These are phyloP conservation scores for Sinocyclocheilus maitianheensis DNA, from an alignment of 2,113 vertebrate genomes.

Conservation along the genomic window DNA sequence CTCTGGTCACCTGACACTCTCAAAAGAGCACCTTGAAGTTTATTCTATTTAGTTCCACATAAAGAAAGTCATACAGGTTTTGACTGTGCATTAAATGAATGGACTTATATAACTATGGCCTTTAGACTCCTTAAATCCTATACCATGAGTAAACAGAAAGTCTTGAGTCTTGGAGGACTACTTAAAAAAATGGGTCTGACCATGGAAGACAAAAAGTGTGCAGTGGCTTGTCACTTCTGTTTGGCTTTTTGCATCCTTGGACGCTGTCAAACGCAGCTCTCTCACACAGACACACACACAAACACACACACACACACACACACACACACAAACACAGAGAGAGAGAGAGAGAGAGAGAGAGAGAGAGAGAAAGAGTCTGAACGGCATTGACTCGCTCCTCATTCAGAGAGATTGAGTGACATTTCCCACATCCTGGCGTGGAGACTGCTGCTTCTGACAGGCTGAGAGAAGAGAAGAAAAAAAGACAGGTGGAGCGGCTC, in stretches of 20 bases:
- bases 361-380: not conserved
- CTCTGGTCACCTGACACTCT: not conserved
- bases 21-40: not conserved
- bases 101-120: not conserved
- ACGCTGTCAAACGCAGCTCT: not conserved
- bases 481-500: constrained; percentile 20
- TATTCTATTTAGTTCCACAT: not conserved
- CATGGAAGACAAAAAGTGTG: not conserved
- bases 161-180: too few relatives aligned
- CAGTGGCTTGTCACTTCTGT: constrained; percentile 7
- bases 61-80: not conserved
- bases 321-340: not conserved
- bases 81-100: not conserved
- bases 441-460: constrained; percentile 39
- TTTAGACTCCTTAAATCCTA: not conserved
- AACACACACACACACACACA: not conserved
- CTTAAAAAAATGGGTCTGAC: constrained; percentile 6
- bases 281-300: not conserved
- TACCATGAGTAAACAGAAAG: not conserved
- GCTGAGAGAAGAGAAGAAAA: not conserved
- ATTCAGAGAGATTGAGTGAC: constrained; percentile 31
- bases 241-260: not conserved
- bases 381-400: not conserved
- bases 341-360: not conserved
- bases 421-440: constrained; percentile 20